Conservation (phyloP, 2,113 vertebrate genomes). For the Anser cygnoides region DNA sequence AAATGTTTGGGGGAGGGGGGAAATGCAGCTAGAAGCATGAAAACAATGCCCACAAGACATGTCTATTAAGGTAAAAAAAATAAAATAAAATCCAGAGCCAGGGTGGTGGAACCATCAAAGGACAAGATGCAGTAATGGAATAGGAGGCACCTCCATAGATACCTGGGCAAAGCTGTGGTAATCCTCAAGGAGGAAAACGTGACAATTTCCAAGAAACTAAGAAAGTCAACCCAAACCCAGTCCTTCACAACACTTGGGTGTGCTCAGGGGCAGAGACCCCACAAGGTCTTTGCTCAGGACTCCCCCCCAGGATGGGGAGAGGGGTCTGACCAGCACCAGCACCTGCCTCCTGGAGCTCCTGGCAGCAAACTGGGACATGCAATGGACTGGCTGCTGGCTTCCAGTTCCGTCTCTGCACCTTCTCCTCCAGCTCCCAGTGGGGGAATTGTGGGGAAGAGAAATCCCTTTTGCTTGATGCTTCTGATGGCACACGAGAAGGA, state of each 20-base stretch:
- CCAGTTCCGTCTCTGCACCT: not conserved
- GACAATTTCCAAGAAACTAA: not conserved
- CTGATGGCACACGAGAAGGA: not conserved
- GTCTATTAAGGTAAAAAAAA: slow-evolving; percentile 23
- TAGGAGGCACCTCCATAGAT: not conserved
- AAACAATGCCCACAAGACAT: slow-evolving; percentile 52
- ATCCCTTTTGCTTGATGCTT: not conserved
- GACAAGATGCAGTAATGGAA: not conserved
- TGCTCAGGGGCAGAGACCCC: not conserved
- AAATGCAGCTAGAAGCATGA: slow-evolving; percentile 50
- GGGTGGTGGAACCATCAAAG: not conserved
- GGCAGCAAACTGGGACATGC: not conserved
- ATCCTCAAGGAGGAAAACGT: not conserved
- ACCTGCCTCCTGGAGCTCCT: not conserved
- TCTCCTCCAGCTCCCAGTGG: not conserved
- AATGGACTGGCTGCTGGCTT: not conserved
- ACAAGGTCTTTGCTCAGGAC: not conserved
- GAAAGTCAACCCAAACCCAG: not conserved
- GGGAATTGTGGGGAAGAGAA: not conserved
- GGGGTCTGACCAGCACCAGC: not conserved
- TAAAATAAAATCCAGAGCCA: slow-evolving; percentile 46
- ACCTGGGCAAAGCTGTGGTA: not conserved
- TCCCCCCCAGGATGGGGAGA: not conserved
- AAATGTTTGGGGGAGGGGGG: not conserved
- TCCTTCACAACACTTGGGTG: not conserved